Conservation (phyloP, 2,888 invertebrate species). For the Oscheius myriophilus region DNA sequence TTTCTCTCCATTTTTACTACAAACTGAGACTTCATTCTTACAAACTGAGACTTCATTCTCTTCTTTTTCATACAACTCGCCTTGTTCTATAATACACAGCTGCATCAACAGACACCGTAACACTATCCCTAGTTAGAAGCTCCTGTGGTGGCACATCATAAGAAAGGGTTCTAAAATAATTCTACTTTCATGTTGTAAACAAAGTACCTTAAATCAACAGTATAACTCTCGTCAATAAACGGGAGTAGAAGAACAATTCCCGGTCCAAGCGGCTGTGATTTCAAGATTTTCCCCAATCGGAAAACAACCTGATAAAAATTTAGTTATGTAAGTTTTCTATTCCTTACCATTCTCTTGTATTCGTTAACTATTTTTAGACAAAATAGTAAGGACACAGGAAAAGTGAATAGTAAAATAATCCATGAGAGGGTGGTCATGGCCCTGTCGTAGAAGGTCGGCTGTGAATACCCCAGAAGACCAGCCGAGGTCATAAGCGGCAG, state of each 20-base stretch:
- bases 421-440: constrained; percentile 35
- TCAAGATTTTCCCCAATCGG: constrained; percentile 65
- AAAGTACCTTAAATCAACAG: constrained; percentile 46
- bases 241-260: constrained; percentile 67
- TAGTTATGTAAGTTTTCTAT: not conserved
- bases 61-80: constrained; percentile 28
- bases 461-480: not conserved
- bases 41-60: too few species aligned
- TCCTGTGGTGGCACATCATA: constrained; percentile 73
- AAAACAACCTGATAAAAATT: constrained; percentile 61
- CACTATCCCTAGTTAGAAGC: constrained; percentile 71
- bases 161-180: constrained; percentile 64
- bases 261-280: constrained; percentile 62
- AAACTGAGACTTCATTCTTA: too few species aligned
- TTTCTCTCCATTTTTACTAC: too few species aligned
- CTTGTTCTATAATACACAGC: constrained; percentile 63
- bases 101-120: constrained; percentile 70
- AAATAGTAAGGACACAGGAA: constrained; percentile 69
- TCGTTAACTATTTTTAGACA: constrained; percentile 69
- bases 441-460: constrained; percentile 7
- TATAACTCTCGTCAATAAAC: constrained; percentile 61
- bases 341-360: constrained; percentile 70
- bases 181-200: not conserved
- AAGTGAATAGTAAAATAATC: constrained; percentile 66
- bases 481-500: too few species aligned